Evolutionary conservation across 2,888 invertebrate genomes (phyloP).

Genomic region (Dasypolia templi): DNA sequence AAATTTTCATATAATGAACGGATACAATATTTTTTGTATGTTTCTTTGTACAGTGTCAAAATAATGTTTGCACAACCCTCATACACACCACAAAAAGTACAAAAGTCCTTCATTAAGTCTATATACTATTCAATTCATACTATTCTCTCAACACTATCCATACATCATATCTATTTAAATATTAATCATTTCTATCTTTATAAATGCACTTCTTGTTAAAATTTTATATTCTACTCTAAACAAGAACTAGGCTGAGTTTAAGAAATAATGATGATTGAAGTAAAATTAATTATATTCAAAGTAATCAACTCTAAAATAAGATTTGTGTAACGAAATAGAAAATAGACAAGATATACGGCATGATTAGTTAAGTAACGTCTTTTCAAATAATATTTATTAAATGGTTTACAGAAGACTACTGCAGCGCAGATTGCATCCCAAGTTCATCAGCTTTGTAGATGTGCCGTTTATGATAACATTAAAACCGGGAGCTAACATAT

Average conservation of each 20-base stretch:
- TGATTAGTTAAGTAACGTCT: slow-evolving; percentile 49
- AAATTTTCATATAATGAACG: slow-evolving; percentile 64
- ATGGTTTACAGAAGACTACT: slow-evolving; percentile 28
- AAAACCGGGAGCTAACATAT: slow-evolving; percentile 38
- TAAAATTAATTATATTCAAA: slow-evolving; percentile 48
- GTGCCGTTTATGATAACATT: slow-evolving; percentile 20
- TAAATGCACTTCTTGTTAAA: slow-evolving; percentile 89
- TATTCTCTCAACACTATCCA: slow-evolving; percentile 86
- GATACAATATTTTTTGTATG: slow-evolving; percentile 61
- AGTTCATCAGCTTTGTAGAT: slow-evolving; percentile 5
- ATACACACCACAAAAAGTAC: slow-evolving; percentile 87
- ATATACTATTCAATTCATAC: slow-evolving; percentile 80
- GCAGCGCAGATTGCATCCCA: slow-evolving; percentile 34
- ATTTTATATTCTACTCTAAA: slow-evolving; percentile 80
- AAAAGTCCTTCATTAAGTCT: slow-evolving; percentile 85
- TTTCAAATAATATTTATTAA: slow-evolving; percentile 16
- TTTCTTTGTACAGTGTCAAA: slow-evolving; percentile 65
- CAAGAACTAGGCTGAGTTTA: slow-evolving; percentile 59
- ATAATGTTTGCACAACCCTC: slow-evolving; percentile 80
- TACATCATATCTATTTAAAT: slow-evolving; percentile 84
- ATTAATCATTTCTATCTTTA: slow-evolving; percentile 86
- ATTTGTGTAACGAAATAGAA: slow-evolving; percentile 58
- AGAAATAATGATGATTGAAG: slow-evolving; percentile 37
- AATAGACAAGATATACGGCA: slow-evolving; percentile 58
- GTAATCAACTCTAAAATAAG: slow-evolving; percentile 41